phyloP scores from a whole-genome alignment of 2,888 invertebrate species.

The Chrysodeixis includens region DNA sequence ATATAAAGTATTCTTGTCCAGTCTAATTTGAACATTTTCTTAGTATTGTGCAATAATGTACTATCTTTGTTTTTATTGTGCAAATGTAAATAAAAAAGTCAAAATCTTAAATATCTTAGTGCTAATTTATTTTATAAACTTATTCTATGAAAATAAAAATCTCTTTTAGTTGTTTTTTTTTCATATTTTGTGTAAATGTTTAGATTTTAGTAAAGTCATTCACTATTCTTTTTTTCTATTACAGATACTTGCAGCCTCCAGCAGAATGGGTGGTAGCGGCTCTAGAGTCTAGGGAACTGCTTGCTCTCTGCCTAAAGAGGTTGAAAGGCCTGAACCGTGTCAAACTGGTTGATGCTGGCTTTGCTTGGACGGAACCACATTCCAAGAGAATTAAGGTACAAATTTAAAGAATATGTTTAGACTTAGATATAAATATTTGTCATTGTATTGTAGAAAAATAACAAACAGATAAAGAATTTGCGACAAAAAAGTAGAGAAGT shows the following conservation, averaged over 20 bases:
- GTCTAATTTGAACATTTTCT: not conserved
- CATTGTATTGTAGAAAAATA: too few relatives aligned
- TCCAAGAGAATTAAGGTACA: conserved; percentile 97
- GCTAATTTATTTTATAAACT: too few relatives aligned
- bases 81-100: too few relatives aligned
- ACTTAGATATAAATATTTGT: not conserved
- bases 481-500: too few relatives aligned
- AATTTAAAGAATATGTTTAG: not conserved
- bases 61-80: not conserved
- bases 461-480: too few relatives aligned
- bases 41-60: not conserved
- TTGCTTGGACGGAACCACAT: conserved; percentile 99
- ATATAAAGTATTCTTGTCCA: too few relatives aligned
- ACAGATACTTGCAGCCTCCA: conserved; percentile 96
- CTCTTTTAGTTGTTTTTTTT: not conserved
- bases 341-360: conserved; percentile 98
- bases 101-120: too few relatives aligned
- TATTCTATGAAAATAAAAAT: too few relatives aligned
- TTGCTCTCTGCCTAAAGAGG: conserved; percentile 97
- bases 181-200: not conserved
- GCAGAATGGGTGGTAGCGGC: conserved; percentile 95
- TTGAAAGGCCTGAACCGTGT: conserved; percentile 96
- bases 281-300: conserved; percentile 96
- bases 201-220: not conserved
- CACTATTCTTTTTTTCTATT: conserved; percentile 6